phyloP scores from a whole-genome alignment of 2,888 invertebrate species.

The Caenorhabditis sp. region DNA sequence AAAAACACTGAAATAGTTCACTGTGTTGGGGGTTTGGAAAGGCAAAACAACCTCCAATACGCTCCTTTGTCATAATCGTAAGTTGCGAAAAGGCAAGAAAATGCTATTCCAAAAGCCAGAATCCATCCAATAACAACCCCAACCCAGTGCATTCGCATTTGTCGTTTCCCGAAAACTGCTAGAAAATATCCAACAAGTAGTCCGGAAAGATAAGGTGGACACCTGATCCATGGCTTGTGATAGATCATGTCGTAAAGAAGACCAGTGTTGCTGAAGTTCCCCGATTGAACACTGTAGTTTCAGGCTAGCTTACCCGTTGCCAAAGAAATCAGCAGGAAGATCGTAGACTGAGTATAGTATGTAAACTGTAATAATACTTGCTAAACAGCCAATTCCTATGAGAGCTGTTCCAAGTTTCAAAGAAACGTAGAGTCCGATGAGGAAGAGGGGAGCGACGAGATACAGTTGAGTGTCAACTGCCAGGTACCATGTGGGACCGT shows the following conservation, averaged over 20 bases:
- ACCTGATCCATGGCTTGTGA: slow-evolving; percentile 83
- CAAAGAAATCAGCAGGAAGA: slow-evolving; percentile 29
- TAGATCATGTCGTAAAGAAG: slow-evolving; percentile 73
- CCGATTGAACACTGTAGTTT: not conserved
- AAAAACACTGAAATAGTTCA: slow-evolving; percentile 26
- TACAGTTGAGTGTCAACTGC: slow-evolving; percentile 66
- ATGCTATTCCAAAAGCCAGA: slow-evolving; percentile 26
- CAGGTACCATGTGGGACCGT: slow-evolving; percentile 65
- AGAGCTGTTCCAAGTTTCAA: slow-evolving; percentile 7
- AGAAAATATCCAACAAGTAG: slow-evolving; percentile 82
- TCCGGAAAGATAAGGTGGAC: slow-evolving; percentile 84
- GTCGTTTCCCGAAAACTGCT: slow-evolving; percentile 32
- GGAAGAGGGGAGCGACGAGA: slow-evolving; percentile 55
- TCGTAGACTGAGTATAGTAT: slow-evolving; percentile 30
- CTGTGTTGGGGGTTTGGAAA: not conserved
- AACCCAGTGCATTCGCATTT: slow-evolving; percentile 22
- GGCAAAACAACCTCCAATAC: slow-evolving; percentile 32
- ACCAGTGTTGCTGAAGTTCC: slow-evolving; percentile 10
- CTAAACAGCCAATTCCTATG: slow-evolving; percentile 19
- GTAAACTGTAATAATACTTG: slow-evolving; percentile 36
- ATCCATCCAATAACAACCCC: slow-evolving; percentile 42
- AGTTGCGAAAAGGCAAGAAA: slow-evolving; percentile 40
- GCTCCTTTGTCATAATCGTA: slow-evolving; percentile 50
- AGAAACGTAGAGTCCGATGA: slow-evolving; percentile 56
- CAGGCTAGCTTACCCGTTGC: slow-evolving; percentile 21